Conservation (phyloP, 1,140 invertebrate genomes). For the Leptopilina clavipes region DNA sequence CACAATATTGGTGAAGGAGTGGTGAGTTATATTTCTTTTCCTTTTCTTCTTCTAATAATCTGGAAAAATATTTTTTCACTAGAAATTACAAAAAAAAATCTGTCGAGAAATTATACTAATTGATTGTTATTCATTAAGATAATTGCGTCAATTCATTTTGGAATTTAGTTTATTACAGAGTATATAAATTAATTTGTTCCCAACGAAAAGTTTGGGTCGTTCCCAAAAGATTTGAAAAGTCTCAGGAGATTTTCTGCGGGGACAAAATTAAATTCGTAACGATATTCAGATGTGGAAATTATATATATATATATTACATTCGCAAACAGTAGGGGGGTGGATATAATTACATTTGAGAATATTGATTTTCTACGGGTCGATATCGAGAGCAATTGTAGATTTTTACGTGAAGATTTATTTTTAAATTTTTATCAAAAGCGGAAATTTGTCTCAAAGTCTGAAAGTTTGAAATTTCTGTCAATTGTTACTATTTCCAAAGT, state of each 20-base stretch:
- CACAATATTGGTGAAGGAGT: conserved; percentile 89
- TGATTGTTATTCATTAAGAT: not conserved
- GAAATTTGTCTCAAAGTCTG: no score
- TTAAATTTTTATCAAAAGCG: no score
- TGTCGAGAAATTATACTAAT: not conserved
- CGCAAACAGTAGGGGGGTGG: not conserved
- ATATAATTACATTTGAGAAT: conserved; percentile 1
- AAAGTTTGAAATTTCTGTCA: no score
- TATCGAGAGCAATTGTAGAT: not conserved
- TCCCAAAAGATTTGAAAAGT: not conserved
- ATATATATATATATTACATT: not conserved
- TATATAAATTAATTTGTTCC: conserved; percentile 6
- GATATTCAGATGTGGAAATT: conserved; percentile 11
- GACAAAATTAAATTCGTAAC: conserved; percentile 17
- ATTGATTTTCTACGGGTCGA: not conserved
- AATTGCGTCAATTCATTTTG: conserved; percentile 6
- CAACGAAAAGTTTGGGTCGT: conserved; percentile 5
- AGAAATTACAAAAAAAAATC: no score
- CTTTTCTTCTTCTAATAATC: not conserved
- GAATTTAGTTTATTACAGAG: not conserved
- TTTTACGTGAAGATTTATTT: not conserved
- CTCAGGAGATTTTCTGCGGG: not conserved
- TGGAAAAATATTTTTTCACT: no score
- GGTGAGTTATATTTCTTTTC: conserved; percentile 77
- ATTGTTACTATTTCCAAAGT: no score